Base-by-base conservation (phyloP, 2,797 vertebrate species). In the Discoglossus pictus region DNA sequence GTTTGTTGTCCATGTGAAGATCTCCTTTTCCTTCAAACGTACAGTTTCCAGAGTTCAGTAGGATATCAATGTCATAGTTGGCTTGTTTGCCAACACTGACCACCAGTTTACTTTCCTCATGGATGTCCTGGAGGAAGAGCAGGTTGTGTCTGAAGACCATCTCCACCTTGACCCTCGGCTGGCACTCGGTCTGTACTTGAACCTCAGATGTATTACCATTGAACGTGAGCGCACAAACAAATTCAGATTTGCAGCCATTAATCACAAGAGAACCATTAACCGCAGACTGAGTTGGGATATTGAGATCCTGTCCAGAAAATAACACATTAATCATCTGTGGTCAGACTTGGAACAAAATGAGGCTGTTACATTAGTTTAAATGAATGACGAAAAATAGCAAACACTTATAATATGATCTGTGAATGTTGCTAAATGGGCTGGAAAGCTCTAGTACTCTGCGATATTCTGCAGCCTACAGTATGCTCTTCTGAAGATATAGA, bases 251-350 rank as follows among this genome's bases (percentile, higher is more conserved):
- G 75, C 72, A 81, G 20, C 68, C 72, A 10, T 86, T 80, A 23
- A 63, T 78, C 75, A 65, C 73, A 65, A 90, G 44, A 43, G 86
- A 91, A 35, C 88, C 88, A 9, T 84, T 89, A 31, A 90, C 46
- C 25, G 75, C 74, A 11, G 76, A 74, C 78, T 84, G 80, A 18
- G 52, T 34, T 1, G 82, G 81, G 59, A 84, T 78, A 67, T n/a
- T 38, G 17, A 84, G 60, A 74, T 67, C 69, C 83, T 80, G 52
- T 1, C 1, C 31, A 50, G 20, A 63, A 50, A 62, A 11, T 59
- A 43, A 23, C 16, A 43, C 13, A n/a, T 3, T 27, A 50, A 47
- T 56, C 7, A 34, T 31, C 15, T 50, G 21, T 50, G 21, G 21
- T 25, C 38, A 16, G 40, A 16, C 27, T 4, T 31, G 8, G 27